phyloP scores from a whole-genome alignment of 2,888 invertebrate genomes.

The Gerosis bhagava region DNA sequence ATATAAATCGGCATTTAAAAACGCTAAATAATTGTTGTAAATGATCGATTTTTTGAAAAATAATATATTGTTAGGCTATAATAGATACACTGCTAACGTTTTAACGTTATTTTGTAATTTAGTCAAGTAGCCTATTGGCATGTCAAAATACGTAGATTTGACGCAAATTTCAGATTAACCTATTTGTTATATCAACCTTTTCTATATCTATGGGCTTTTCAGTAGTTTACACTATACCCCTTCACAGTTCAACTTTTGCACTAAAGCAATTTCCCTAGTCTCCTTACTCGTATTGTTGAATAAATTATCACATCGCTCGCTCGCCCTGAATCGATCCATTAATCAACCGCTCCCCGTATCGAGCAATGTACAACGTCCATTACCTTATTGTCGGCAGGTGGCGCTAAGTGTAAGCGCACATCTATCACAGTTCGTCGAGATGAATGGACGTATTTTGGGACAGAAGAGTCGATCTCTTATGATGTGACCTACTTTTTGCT shows the following conservation, averaged over 20 bases:
- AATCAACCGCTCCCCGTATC: slow-evolving; percentile 52
- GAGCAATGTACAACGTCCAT: slow-evolving; percentile 57
- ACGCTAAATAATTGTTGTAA: no score
- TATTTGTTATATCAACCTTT: no score
- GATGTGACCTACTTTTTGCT: slow-evolving; percentile 9
- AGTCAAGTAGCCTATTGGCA: no score
- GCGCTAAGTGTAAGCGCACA: slow-evolving; percentile 15
- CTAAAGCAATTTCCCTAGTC: background rate
- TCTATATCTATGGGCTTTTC: no score
- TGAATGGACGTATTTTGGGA: slow-evolving; percentile 18
- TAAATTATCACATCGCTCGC: slow-evolving; percentile 36
- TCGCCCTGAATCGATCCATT: slow-evolving; percentile 49
- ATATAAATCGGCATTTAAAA: no score
- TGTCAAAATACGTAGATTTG: no score
- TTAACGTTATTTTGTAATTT: no score
- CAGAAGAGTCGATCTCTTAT: slow-evolving; percentile 16
- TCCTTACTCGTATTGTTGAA: slow-evolving; percentile 11
- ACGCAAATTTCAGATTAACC: no score
- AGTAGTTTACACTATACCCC: no score
- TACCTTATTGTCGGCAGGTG: slow-evolving; percentile 50
- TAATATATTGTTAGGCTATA: no score
- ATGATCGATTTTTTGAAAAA: no score
- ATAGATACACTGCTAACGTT: no score
- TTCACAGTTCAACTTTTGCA: background rate
- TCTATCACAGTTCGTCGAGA: slow-evolving; percentile 19